Evolutionary conservation across 1,140 invertebrate genomes (phyloP), one percentile per base, ranked within the genome.

Genomic region (Drosophila simulans): DNA sequence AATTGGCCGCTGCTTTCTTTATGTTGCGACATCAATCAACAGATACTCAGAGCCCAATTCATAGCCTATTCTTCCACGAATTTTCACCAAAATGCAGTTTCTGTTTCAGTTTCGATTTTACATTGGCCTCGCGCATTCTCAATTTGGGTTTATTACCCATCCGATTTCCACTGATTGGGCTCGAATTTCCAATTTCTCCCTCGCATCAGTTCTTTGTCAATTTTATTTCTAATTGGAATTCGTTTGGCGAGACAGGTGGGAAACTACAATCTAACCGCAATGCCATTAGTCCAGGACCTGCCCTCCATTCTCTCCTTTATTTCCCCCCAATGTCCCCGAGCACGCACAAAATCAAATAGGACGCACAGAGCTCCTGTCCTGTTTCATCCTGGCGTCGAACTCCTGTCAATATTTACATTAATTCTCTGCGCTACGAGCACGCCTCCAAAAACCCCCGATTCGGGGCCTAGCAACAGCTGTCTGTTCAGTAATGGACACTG

Each of bases 21-120:
- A 88, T 83, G 83, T 83, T 83, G 76, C 59, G 66, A 88, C 83
- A 88, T 88, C 84, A 89, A 89, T 88, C 83, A 88, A 70, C 83
- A 76, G 79, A 65, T 74, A 79, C 75, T 88, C 77, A 43, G 13
- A 3, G 52, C 46, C 45, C 59, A 64, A 68, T 68, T 68, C 59
- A 10, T 39, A 20, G 35, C 59, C 35, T 65, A 43, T 73, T 75
- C 35, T 53, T 11, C 20, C 3, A 8, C 10, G 13, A 43, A 49
- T 40, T 64, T 40, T 46, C 51, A 68, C 7, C 35, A 53, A 40
- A 59, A 59, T 43, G 60, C 51, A 51, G 58, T 80, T 73, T 74
- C 69, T 39, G 73, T 72, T 76, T 60, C 37, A 53, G 52, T 46
- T 58, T 31, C 7, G 7, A 8, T 31, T 63, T 69, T 49, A 60